Evolutionary conservation across 2,888 invertebrate genomes (phyloP), one percentile per base, ranked within the genome.

Genomic region (Synanthedon tipuliformis): DNA sequence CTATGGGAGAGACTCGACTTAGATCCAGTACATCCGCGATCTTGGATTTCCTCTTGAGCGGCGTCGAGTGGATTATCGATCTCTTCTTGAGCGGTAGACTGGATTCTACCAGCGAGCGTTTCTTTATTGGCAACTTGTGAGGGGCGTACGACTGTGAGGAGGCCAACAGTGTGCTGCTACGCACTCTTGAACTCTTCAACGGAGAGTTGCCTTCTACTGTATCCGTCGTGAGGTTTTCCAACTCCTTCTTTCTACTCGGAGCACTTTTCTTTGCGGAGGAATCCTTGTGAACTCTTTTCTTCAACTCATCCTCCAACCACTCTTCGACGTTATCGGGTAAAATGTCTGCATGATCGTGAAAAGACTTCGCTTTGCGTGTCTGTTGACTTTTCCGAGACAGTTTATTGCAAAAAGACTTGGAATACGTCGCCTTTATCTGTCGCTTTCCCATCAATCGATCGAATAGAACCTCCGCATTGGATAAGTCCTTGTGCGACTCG

Each of bases 1-100:
- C 66, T 41, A 82, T 81, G 41, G 86, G 84, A 55, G 86, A 85
- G 41, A 79, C 75, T 12, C 75, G 69, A 10, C 70, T 75, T 13
- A 78, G 62, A 13, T 64, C 77, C 0, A 73, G 64, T 4, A 69
- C 73, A 55, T 66, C 62, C 62, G 71, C 57, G 3, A 60, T n/a
- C 49, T 59, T 53, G 4, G 23, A 55, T 1, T 62, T 56, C 0
- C 75, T 74, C 61, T 76, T 77, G 15, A 82, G 62, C 0, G 86
- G 86, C 52, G 86, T 85, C 1, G 86, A 84, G 58, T 84, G 85
- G 34, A 71, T 54, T 16, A 80, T 64, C 11, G 34, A 27, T 50
- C 50, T 27, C 50, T 50, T 50, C 34, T 50, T 50, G 11, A 50
- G 27, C 13, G 50, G 49, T 16, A 49, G 16, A 12, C 18, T 18